Conservation (phyloP, 2,113 vertebrate species). For the Condylura cristata region DNA sequence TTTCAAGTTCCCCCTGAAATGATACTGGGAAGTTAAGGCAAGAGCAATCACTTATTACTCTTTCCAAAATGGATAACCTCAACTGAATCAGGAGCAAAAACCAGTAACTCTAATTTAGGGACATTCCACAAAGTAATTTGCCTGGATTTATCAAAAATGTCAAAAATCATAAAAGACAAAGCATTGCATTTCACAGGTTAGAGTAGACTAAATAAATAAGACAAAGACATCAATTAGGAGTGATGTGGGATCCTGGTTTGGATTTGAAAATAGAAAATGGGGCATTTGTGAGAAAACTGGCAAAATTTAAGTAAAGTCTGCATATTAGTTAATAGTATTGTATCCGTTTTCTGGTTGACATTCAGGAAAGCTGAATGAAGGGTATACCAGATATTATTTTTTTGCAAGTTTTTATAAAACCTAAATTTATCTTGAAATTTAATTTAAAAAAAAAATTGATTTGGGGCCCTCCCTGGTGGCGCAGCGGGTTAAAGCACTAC, state of each 20-base stretch:
- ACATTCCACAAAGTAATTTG: not conserved
- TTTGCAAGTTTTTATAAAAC: slow-evolving; percentile 13
- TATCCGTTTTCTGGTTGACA: not conserved
- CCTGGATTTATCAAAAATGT: not conserved
- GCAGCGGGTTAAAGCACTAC: too few species aligned
- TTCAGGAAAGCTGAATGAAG: not conserved
- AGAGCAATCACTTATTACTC: not conserved
- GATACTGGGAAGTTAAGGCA: not conserved
- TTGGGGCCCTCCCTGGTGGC: too few species aligned
- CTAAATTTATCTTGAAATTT: slow-evolving; percentile 17
- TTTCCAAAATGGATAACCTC: not conserved
- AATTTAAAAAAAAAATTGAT: not conserved
- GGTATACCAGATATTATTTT: not conserved
- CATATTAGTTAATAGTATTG: not conserved
- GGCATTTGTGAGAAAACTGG: not conserved
- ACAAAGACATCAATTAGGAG: not conserved
- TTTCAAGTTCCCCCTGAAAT: not conserved
- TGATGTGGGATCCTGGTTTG: not conserved
- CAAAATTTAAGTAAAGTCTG: not conserved
- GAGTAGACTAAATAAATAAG: not conserved
- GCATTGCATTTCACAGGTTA: not conserved
- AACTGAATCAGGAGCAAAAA: slow-evolving; percentile 13
- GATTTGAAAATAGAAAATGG: not conserved
- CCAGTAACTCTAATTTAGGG: not conserved
- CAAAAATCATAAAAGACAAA: not conserved